Base-by-base conservation (phyloP, 2,113 vertebrate species). In the Rhinogobius similis region DNA sequence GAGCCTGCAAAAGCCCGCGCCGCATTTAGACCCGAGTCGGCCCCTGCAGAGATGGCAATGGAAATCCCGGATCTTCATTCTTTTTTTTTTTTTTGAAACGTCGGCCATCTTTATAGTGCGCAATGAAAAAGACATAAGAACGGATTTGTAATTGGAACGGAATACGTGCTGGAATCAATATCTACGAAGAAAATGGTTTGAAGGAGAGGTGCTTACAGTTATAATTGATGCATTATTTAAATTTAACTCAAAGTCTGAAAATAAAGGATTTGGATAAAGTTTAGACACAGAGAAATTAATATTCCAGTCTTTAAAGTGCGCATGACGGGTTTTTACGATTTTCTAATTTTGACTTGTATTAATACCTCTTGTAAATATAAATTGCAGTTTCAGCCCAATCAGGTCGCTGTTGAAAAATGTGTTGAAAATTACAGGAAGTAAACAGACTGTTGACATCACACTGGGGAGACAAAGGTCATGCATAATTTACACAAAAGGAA, bases 1-100 rank as follows among this genome's bases (percentile, higher is more conserved):
- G 70, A 77, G 75, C 81, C 81, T 75, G 81, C 83, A 82, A 78
- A 32, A 83, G 77, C 75, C 80, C 82, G 81, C 75, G 55, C 58
- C 75, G 48, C 75, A 82, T 82, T 85, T 82, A 81, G 85, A 87
- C 79, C 32, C 52, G 41, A 68, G 68, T 70, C 71, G 46, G 71
- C 36, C 67, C 82, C 85, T 76, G 77, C 81, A 82, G 79, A 65
- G 77, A 67, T 2, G 72, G 67, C 65, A 39, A 46, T 21, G 48
- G 72, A 70, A 72, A 61, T 77, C 59, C 46, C 27, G 62, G 68
- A n/a, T 74, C 73, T 75, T 18, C 59, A 87, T 82, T 78, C 75
- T 52, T 18, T 38, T 61, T 36, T 61, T 52, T 18, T 38, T 61
- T 36, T 61, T 36, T 23, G 39, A 63, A 43, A 43, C 24, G 2